Evolutionary conservation across 2,888 invertebrate species (phyloP), one percentile per base, ranked within the genome.

Genomic region (Mimachlamys varia): DNA sequence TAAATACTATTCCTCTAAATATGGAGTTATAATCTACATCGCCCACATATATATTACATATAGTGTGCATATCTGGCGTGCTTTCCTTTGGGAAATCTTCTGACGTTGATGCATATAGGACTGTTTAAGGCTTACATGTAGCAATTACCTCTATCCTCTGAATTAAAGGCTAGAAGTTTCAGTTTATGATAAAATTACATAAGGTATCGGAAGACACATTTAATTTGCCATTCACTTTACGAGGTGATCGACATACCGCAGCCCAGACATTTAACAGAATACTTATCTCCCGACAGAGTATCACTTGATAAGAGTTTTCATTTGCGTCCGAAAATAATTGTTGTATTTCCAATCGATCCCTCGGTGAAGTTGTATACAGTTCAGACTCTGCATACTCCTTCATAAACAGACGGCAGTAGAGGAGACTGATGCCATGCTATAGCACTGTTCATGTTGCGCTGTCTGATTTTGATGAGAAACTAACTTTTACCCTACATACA

Each of bases 281-380:
- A 27, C 76, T 27, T 76, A 33, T 76, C 76, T 33, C 33, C 76
- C 76, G 76, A 76, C 76, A 76, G 76, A 33, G 76, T 33, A 76
- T 76, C 27, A 76, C 76, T 76, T 76, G 76, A 33, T 76, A 76
- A 76, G n/a, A n/a, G 76, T 76, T 76, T 76, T 76, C 76, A 76
- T 76, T 27, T 76, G 76, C 76, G 76, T 76, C 76, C 33, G 76
- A 33, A 58, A 33, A 76, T 76, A 33, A 76, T 76, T 27, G 76
- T 76, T 76, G 22, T 76, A 76, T 22, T 76, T 76, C 76, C 76
- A 27, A 76, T 76, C 33, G 76, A 76, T 76, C 33, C 27, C 10
- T 15, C 33, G 4, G 33, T 76, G 27, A 5, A 33, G 76, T 76
- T 33, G 33, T 76, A 33, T 76, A 76, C 33, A 76, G 76, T 15